These are phyloP conservation scores for Nymphicus hollandicus DNA, from an alignment of 2,113 vertebrate genomes.

Conservation along the genomic window DNA sequence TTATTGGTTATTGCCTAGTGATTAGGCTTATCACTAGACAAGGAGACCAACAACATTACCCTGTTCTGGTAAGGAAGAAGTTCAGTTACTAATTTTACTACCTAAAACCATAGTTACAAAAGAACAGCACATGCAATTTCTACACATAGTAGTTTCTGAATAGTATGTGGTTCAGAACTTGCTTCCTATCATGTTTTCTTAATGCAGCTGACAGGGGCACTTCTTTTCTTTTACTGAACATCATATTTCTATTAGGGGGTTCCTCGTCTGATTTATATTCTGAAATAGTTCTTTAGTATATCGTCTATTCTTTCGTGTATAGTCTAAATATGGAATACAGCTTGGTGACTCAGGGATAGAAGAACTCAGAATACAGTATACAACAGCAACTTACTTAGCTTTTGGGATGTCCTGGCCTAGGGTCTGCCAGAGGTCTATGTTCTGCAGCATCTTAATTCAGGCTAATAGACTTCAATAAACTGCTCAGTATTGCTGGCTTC, in stretches of 20 bases:
- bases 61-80: neutral
- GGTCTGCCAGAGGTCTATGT: accelerated
- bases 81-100: neutral
- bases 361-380: neutral
- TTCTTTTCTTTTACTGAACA: neutral
- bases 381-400: neutral
- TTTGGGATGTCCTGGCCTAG: neutral
- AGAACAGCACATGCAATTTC: neutral
- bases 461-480: neutral
- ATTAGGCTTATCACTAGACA: neutral
- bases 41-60: neutral
- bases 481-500: neutral
- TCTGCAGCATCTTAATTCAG: neutral
- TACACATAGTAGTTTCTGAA: neutral
- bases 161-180: neutral
- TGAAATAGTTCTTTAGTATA: neutral
- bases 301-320: neutral
- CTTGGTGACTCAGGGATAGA: neutral
- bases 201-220: neutral
- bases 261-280: neutral
- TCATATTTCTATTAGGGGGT: neutral
- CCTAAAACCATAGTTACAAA: neutral
- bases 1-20: neutral
- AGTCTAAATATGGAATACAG: neutral
- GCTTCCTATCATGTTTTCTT: neutral